Conservation (phyloP, 2,797 vertebrate genomes). For the Pseudochirops corinnae region DNA sequence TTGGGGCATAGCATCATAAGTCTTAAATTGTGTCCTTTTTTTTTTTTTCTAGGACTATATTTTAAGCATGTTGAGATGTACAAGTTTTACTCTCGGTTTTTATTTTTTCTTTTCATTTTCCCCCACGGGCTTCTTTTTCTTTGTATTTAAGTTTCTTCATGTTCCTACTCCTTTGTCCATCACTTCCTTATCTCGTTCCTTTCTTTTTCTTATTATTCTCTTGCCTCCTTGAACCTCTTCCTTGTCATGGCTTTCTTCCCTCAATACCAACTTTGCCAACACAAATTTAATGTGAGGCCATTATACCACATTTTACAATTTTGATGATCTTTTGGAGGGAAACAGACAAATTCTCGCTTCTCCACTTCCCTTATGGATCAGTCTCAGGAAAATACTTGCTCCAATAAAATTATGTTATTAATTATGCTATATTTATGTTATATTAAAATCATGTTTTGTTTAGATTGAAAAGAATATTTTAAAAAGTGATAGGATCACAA, state of each 20-base stretch:
- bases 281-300: background rate
- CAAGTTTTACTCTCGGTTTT: constrained; percentile 40
- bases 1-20: constrained; percentile 74
- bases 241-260: background rate
- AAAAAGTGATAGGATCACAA: background rate
- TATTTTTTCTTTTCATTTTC: constrained; percentile 15
- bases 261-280: background rate
- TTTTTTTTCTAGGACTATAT: constrained; percentile 47
- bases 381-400: background rate
- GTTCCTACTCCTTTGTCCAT: background rate
- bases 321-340: background rate
- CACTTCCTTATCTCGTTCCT: background rate
- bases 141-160: background rate
- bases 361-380: background rate
- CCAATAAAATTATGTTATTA: background rate
- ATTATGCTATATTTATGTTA: too few relatives aligned
- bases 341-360: background rate
- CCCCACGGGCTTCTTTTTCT: constrained; percentile 44
- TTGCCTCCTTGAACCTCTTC: background rate
- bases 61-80: constrained; percentile 68
- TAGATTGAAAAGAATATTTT: background rate
- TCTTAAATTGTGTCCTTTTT: constrained; percentile 78
- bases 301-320: background rate
- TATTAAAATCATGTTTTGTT: background rate
- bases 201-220: background rate